A percentile compares a stretch with the other conserved stretches of the same genome.
Conservation (phyloP, 2,797 vertebrate species). For the Tinamus major region DNA sequence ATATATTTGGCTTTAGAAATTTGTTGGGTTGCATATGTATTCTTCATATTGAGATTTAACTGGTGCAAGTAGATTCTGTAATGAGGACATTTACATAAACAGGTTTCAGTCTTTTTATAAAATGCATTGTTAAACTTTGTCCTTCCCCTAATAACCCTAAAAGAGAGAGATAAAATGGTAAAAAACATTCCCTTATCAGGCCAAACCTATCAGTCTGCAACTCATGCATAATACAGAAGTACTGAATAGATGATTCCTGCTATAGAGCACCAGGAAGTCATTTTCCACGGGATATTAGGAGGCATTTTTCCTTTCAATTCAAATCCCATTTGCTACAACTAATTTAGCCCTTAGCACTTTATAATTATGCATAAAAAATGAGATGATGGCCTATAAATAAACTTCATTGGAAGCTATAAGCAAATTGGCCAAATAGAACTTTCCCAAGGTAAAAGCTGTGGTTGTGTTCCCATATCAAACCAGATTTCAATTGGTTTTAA, state of each 20-base stretch:
- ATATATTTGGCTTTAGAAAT: constrained; percentile 17
- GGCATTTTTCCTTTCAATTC: not conserved
- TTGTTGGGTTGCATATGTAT: not conserved
- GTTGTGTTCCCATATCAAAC: not conserved
- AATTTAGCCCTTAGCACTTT: not conserved
- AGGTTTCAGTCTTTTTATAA: not conserved
- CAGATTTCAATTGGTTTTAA: not conserved
- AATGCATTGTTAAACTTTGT: constrained; percentile 2
- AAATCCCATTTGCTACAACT: not conserved
- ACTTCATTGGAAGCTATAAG: not conserved
- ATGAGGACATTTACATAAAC: not conserved
- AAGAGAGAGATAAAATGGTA: not conserved
- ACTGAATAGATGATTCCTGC: not conserved
- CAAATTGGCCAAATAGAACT: not conserved
- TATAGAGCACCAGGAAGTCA: not conserved
- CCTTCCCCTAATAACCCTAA: not conserved
- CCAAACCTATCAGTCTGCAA: not conserved
- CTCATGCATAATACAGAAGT: not conserved
- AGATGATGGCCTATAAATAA: not conserved
- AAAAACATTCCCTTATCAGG: not conserved
- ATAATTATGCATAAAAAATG: not conserved
- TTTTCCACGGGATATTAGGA: constrained; percentile 16
- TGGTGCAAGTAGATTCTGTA: not conserved
- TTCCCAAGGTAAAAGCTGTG: not conserved
- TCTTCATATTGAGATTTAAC: constrained; percentile 38